These are phyloP conservation scores for Pantherophis alleghaniensis DNA, from an alignment of 2,797 vertebrate genomes.

Conservation along the genomic window DNA sequence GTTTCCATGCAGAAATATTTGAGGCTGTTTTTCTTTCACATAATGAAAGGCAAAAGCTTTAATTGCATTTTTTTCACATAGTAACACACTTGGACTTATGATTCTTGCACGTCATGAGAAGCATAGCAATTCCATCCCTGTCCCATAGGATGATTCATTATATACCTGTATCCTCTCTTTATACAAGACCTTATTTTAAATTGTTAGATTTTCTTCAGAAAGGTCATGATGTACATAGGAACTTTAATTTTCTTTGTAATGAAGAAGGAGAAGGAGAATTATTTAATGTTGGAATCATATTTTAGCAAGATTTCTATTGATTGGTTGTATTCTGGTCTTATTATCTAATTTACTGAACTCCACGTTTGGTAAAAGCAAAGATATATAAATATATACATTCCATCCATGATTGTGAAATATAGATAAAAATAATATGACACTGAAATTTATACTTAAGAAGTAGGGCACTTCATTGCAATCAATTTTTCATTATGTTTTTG, in stretches of 20 bases:
- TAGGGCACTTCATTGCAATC: constrained; percentile 71
- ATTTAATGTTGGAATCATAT: constrained; percentile 76
- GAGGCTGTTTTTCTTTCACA: background rate
- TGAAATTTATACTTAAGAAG: constrained; percentile 80
- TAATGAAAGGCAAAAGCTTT: constrained; percentile 37
- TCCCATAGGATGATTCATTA: constrained; percentile 27
- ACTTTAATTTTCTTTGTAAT: constrained; percentile 69
- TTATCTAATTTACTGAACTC: constrained; percentile 70
- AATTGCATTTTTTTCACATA: constrained; percentile 53
- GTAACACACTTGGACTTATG: constrained; percentile 64
- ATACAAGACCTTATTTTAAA: constrained; percentile 67
- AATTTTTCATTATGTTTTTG: constrained; percentile 80
- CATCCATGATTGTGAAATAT: constrained; percentile 74
- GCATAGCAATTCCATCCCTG: constrained; percentile 42
- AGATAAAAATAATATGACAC: constrained; percentile 82
- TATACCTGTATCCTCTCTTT: constrained; percentile 47
- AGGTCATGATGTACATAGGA: constrained; percentile 57
- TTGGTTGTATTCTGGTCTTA: constrained; percentile 67
- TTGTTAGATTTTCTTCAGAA: constrained; percentile 59
- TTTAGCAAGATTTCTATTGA: constrained; percentile 75
- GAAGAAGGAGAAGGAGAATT: constrained; percentile 65
- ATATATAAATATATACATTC: constrained; percentile 73
- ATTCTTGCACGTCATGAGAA: constrained; percentile 45
- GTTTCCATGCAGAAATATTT: background rate
- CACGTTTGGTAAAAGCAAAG: constrained; percentile 70